Evolutionary conservation across 2,888 invertebrate genomes (phyloP).

Genomic region (Sympetrum striolatum): DNA sequence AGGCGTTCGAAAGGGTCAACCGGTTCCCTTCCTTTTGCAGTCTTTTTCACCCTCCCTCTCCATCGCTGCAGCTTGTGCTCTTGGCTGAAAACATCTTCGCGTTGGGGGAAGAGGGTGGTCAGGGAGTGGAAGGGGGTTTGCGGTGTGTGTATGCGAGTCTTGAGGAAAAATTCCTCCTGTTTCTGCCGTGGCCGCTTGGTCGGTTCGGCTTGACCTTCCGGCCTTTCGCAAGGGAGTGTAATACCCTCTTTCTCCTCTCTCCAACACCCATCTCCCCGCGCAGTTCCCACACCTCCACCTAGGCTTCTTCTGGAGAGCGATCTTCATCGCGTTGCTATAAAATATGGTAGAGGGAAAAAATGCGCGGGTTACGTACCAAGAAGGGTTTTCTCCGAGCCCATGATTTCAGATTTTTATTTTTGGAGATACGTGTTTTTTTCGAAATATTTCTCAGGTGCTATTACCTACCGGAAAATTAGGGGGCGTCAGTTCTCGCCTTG

Average conservation of each 20-base stretch:
- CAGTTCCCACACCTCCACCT: neutral
- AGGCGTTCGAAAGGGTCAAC: neutral
- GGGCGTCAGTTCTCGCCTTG: no score
- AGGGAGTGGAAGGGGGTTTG: neutral
- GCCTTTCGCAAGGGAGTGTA: neutral
- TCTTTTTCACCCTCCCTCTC: neutral
- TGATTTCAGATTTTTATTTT: no score
- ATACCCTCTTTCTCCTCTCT: constrained; percentile 13
- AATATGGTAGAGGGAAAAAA: no score
- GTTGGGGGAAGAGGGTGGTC: neutral
- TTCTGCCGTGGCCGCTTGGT: neutral
- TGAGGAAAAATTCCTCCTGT: constrained; percentile 15
- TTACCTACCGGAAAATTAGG: no score
- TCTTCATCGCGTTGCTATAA: no score
- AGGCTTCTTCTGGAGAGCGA: neutral
- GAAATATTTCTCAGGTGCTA: no score
- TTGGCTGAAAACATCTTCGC: constrained; percentile 12
- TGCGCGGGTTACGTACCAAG: no score
- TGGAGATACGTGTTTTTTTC: no score
- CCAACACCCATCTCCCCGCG: neutral
- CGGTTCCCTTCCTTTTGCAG: neutral
- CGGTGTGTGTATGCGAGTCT: neutral
- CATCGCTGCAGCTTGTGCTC: neutral
- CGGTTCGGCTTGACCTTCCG: constrained; percentile 16
- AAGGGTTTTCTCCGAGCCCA: no score